Conservation (phyloP, 2,888 invertebrate genomes). For the Spilarctia lutea region DNA sequence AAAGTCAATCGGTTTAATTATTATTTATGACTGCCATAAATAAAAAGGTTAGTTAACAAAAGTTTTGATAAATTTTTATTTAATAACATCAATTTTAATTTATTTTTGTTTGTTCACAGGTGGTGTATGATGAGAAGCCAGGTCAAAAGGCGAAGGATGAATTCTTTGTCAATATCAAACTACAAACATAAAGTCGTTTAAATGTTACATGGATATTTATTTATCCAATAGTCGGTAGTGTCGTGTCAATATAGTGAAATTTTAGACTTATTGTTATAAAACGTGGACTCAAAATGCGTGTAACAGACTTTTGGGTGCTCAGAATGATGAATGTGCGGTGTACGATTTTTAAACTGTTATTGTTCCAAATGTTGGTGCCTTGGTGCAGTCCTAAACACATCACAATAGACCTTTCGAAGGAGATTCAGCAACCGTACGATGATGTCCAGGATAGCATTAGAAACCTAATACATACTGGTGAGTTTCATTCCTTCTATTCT, state of each 20-base stretch:
- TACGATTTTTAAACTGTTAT: slow-evolving; percentile 77
- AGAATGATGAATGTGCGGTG: slow-evolving; percentile 80
- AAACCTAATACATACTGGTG: slow-evolving; percentile 79
- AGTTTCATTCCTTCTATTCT: slow-evolving; percentile 50
- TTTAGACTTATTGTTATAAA: slow-evolving; percentile 43
- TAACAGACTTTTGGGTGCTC: slow-evolving; percentile 69
- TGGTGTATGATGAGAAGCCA: slow-evolving; percentile 79
- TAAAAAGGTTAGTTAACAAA: slow-evolving; percentile 9
- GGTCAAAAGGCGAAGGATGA: slow-evolving; percentile 68
- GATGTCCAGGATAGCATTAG: slow-evolving; percentile 77
- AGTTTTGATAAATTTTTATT: not conserved
- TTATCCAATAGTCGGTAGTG: slow-evolving; percentile 47
- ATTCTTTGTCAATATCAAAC: slow-evolving; percentile 75
- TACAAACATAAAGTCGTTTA: slow-evolving; percentile 78
- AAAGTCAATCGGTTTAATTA: not conserved
- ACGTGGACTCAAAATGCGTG: slow-evolving; percentile 68
- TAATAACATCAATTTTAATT: not conserved
- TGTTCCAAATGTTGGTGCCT: slow-evolving; percentile 79
- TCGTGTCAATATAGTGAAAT: slow-evolving; percentile 45
- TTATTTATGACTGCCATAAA: not conserved
- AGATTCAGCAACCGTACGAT: slow-evolving; percentile 56
- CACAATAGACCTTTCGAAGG: slow-evolving; percentile 61
- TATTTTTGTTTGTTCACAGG: slow-evolving; percentile 70
- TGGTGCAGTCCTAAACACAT: slow-evolving; percentile 79
- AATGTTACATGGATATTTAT: slow-evolving; percentile 48